Conservation (phyloP, 2,888 invertebrate species). For the Odontocolon sp. region DNA sequence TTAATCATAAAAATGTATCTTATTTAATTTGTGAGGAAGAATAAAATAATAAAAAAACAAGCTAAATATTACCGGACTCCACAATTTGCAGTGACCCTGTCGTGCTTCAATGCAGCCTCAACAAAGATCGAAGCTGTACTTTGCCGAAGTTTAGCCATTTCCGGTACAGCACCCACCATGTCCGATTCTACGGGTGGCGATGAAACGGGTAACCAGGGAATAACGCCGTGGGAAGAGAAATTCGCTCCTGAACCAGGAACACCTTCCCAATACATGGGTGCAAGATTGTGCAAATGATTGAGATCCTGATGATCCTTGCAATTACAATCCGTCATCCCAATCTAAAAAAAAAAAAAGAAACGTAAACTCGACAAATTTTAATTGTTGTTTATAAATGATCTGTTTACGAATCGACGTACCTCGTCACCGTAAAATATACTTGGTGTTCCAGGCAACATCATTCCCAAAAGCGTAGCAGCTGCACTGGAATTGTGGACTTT, state of each 20-base stretch:
- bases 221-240: conserved; percentile 82
- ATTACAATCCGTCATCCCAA: conserved; percentile 74
- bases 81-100: conserved; percentile 85
- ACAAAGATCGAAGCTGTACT: conserved; percentile 88
- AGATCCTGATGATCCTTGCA: conserved; percentile 76
- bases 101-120: conserved; percentile 86
- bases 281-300: conserved; percentile 85
- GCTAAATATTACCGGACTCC: conserved; percentile 83
- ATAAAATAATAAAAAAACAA: background rate
- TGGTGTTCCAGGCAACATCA: conserved; percentile 93
- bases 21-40: too few relatives aligned
- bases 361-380: background rate
- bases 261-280: conserved; percentile 86
- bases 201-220: conserved; percentile 86
- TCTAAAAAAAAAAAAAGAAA: conserved; percentile 61
- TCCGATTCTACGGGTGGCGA: conserved; percentile 79
- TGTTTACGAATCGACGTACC: conserved; percentile 83
- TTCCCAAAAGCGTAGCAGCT: conserved; percentile 87
- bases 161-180: conserved; percentile 82
- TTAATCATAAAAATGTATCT: background rate
- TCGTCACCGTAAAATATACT: conserved; percentile 96
- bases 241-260: conserved; percentile 74
- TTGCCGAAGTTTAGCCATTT: conserved; percentile 84
- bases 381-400: background rate
- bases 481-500: conserved; percentile 84